Evolutionary conservation across 2,113 vertebrate genomes (phyloP).

Genomic region (Myiozetetes cayanensis): DNA sequence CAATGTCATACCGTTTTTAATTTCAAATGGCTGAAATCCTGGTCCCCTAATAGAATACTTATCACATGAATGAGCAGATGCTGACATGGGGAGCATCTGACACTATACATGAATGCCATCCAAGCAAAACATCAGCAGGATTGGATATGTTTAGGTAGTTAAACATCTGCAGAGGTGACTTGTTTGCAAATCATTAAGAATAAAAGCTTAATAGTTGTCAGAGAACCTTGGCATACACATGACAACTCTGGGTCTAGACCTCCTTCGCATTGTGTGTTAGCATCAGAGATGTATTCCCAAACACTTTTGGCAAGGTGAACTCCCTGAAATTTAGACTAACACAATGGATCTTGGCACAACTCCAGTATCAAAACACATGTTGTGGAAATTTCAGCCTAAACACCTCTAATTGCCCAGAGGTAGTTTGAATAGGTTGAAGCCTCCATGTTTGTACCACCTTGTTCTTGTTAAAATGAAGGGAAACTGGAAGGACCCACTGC

Average conservation of each 20-base stretch:
- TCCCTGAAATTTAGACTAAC: background rate
- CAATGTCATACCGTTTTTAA: slow-evolving; percentile 37
- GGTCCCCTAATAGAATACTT: slow-evolving; percentile 44
- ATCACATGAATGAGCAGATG: slow-evolving; percentile 54
- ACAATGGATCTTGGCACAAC: background rate
- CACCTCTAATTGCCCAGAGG: background rate
- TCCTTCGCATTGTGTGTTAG: background rate
- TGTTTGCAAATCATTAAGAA: background rate
- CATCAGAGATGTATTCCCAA: background rate
- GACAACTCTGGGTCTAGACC: background rate
- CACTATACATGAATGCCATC: slow-evolving; percentile 41
- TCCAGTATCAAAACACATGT: background rate
- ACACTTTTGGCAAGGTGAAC: background rate
- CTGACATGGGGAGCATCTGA: slow-evolving; percentile 46
- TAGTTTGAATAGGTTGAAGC: background rate
- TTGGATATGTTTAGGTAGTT: slow-evolving; percentile 24
- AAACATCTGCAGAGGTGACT: slow-evolving; percentile 38
- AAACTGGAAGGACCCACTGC: background rate
- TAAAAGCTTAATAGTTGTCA: background rate
- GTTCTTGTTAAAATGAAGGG: background rate
- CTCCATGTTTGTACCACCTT: background rate
- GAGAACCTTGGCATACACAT: background rate
- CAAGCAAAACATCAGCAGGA: slow-evolving; percentile 47
- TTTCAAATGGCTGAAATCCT: slow-evolving; percentile 46
- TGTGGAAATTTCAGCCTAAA: slow-evolving; percentile 7